These are phyloP conservation scores for Hydractinia symbiolongicarpus DNA, from an alignment of 30 jellyfish, hydroid and myxozoan species.

Conservation along the genomic window DNA sequence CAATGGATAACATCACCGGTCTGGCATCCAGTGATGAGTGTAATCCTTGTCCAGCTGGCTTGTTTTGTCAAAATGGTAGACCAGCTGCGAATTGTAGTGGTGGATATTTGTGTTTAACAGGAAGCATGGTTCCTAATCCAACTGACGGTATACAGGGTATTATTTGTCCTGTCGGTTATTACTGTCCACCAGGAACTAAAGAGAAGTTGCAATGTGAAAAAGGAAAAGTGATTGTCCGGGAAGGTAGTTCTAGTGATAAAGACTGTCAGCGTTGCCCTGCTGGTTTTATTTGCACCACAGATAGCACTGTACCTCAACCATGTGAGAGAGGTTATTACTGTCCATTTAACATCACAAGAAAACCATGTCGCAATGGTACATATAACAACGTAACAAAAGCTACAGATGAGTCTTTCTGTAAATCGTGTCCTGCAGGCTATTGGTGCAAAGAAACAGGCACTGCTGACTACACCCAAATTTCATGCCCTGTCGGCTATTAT, in stretches of 20 bases:
- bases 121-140: constrained; percentile 70
- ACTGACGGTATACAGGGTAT: constrained; percentile 46
- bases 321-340: constrained; percentile 46
- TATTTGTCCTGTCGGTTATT: constrained; percentile 70
- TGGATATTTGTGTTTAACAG: constrained; percentile 64
- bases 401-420: constrained; percentile 44
- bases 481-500: constrained; percentile 80
- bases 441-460: constrained; percentile 81
- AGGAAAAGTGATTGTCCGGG: constrained; percentile 66
- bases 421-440: constrained; percentile 73
- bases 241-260: constrained; percentile 40
- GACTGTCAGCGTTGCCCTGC: constrained; percentile 95
- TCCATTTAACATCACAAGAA: constrained; percentile 22
- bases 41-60: constrained; percentile 74
- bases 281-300: constrained; percentile 66
- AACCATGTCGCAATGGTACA: constrained; percentile 31
- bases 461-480: constrained; percentile 78
- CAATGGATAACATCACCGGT: constrained; percentile 61
- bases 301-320: constrained; percentile 33
- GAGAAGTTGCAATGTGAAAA: constrained; percentile 80
- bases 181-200: constrained; percentile 92
- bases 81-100: constrained; percentile 73
- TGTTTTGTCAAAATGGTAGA: constrained; percentile 65
- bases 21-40: constrained; percentile 59
- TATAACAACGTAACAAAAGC: constrained; percentile 44